A percentile compares a stretch with the other conserved stretches of the same genome.
These are phyloP conservation scores for Arizona elegans DNA, from an alignment of 2,113 vertebrate genomes.

Conservation along the genomic window DNA sequence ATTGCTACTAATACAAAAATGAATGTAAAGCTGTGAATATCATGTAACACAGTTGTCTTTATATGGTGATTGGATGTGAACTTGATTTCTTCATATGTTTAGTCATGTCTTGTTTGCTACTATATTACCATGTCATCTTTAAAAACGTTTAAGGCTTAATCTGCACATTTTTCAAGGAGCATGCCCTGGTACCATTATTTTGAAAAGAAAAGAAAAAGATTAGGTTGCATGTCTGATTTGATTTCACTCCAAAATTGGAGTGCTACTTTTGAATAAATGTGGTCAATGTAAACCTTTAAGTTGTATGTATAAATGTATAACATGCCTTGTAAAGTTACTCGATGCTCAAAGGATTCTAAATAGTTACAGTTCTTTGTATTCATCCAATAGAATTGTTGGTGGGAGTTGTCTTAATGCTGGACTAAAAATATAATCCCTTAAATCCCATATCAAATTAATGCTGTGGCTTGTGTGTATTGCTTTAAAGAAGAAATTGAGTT, in stretches of 20 bases:
- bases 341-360: background rate
- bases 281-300: background rate
- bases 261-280: background rate
- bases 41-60: background rate
- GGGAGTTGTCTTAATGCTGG: background rate
- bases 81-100: background rate
- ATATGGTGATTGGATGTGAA: conserved; percentile 19
- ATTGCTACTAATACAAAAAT: background rate
- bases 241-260: background rate
- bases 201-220: too few relatives aligned
- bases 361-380: background rate
- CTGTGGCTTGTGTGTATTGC: conserved; percentile 24
- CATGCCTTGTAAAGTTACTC: background rate
- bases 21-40: background rate
- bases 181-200: background rate
- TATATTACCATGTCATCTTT: background rate
- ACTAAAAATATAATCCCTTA: background rate
- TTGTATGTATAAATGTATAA: background rate
- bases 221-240: too few relatives aligned
- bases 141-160: background rate
- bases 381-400: background rate
- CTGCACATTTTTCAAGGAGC: background rate
- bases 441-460: conserved; percentile 1
- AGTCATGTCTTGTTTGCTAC: background rate
- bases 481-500: conserved; percentile 43